These are phyloP conservation scores for Onthophagus taurus DNA, from an alignment of 1,140 invertebrate genomes.

Conservation along the genomic window DNA sequence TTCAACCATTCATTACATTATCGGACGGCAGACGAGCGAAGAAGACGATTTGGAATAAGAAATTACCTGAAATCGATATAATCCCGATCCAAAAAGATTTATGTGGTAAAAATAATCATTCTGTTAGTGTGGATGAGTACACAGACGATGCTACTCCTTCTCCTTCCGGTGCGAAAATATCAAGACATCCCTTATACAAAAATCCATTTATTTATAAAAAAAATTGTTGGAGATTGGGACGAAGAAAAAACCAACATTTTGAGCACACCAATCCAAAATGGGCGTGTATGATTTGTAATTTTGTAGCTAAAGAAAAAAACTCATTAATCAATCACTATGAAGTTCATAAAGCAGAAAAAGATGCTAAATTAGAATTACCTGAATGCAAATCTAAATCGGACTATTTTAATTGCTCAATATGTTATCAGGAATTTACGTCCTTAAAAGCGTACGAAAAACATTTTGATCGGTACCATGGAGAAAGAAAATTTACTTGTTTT, in stretches of 20 bases:
- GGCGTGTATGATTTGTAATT: conserved; percentile 18
- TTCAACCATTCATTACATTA: conserved; percentile 6
- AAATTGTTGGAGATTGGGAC: background rate
- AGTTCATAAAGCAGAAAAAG: conserved; percentile 13
- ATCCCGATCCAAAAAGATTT: conserved; percentile 1
- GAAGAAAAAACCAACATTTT: background rate
- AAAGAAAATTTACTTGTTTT: conserved; percentile 10
- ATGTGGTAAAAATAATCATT: background rate
- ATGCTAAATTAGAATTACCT: conserved; percentile 1
- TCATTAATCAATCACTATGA: conserved; percentile 19
- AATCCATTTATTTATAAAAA: conserved; percentile 9
- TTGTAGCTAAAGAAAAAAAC: conserved; percentile 13
- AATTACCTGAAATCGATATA: conserved; percentile 3
- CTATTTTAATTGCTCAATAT: conserved; percentile 11
- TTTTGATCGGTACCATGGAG: conserved; percentile 9
- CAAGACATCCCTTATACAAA: too few relatives aligned
- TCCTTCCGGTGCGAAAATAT: background rate
- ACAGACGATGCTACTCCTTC: background rate
- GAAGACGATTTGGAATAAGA: conserved; percentile 5
- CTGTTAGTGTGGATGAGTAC: background rate
- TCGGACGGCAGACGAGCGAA: background rate
- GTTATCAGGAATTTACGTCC: conserved; percentile 6
- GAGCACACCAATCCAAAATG: conserved; percentile 8
- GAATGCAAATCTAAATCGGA: background rate
- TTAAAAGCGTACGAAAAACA: conserved; percentile 7